Conservation (phyloP, 1,140 invertebrate species). For the Drosophila watanabei region DNA sequence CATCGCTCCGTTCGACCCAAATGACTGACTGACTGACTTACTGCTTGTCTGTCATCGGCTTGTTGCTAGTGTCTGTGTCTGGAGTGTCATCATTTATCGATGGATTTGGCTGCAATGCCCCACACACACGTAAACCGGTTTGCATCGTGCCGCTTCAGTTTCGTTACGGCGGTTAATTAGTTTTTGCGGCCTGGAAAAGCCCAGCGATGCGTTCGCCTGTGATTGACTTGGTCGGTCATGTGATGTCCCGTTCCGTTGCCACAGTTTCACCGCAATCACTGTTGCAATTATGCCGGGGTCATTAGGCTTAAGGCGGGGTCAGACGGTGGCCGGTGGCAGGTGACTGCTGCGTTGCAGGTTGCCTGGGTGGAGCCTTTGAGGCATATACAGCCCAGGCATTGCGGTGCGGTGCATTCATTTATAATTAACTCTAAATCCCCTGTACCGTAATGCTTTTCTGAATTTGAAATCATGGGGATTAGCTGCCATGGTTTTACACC, state of each 20-base stretch:
- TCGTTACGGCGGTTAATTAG: constrained; percentile 69
- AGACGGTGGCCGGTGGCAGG: constrained; percentile 10
- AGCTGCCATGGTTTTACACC: background rate
- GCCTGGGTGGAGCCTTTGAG: constrained; percentile 7
- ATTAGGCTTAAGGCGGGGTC: constrained; percentile 57
- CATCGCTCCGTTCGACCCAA: constrained; percentile 10
- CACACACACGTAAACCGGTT: constrained; percentile 29
- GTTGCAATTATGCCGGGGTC: constrained; percentile 77
- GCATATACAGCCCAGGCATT: background rate
- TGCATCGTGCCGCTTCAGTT: constrained; percentile 23
- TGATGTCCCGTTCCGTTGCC: constrained; percentile 20
- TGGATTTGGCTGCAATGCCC: constrained; percentile 53
- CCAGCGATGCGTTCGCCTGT: constrained; percentile 50
- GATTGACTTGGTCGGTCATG: constrained; percentile 72
- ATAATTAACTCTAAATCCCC: constrained; percentile 30
- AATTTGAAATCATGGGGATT: constrained; percentile 20
- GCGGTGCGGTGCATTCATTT: constrained; percentile 33
- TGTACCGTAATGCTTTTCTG: constrained; percentile 9
- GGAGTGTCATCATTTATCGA: constrained; percentile 77
- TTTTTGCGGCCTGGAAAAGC: constrained; percentile 69
- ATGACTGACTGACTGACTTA: background rate
- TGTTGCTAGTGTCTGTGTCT: constrained; percentile 50
- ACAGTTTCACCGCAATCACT: constrained; percentile 54
- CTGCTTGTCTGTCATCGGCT: constrained; percentile 45
- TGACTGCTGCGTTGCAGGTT: background rate